Conservation (phyloP, 1,140 invertebrate genomes). For the Neoseiulus cucumeris region DNA sequence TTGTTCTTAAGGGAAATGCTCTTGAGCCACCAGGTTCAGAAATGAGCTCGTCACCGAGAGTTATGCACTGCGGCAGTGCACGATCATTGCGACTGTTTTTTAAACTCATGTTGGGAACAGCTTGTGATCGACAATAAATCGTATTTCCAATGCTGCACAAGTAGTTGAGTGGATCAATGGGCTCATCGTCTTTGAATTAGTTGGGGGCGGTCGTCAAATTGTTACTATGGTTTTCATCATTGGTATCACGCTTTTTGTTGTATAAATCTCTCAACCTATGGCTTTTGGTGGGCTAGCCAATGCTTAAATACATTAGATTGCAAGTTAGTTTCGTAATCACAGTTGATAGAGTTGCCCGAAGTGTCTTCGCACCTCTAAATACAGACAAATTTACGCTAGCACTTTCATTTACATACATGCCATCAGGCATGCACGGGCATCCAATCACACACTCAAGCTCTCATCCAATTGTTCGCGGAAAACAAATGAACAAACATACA, state of each 20-base stretch:
- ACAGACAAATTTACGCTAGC: not conserved
- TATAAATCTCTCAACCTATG: not conserved
- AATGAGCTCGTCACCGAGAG: not conserved
- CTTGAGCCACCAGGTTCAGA: not conserved
- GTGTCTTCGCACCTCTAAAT: not conserved
- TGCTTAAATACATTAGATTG: not conserved
- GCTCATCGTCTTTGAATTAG: not conserved
- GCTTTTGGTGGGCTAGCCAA: not conserved
- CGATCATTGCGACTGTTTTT: not conserved
- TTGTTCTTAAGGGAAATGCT: not conserved
- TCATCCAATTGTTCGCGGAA: not conserved
- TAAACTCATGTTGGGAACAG: not conserved
- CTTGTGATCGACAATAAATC: not conserved
- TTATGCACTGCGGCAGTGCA: not conserved
- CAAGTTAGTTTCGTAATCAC: constrained; percentile 8
- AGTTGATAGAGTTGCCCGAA: constrained; percentile 9
- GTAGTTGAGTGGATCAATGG: not conserved
- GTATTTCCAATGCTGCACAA: not conserved
- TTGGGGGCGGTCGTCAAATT: constrained; percentile 3
- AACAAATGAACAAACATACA: not conserved
- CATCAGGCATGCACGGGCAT: not conserved
- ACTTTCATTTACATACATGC: not conserved
- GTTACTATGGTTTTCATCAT: not conserved
- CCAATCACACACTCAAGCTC: not conserved
- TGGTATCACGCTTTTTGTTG: not conserved